Percentiles rank a stretch among this genome's conserved stretches.
Conservation (phyloP, 2,113 vertebrate genomes). For the Tachysurus vachellii region DNA sequence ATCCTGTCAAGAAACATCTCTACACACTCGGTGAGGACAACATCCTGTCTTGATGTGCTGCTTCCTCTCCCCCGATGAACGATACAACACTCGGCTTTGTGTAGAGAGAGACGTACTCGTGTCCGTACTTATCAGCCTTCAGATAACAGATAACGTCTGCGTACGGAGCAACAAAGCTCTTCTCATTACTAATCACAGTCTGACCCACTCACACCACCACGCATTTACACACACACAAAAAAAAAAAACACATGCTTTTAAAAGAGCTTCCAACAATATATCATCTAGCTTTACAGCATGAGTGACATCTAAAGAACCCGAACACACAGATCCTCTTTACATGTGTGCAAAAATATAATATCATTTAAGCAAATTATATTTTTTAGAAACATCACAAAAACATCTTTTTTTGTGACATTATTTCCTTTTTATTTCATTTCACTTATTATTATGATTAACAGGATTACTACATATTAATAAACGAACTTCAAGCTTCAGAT, state of each 20-base stretch:
- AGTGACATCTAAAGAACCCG: neutral
- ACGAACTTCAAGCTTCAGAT: no score
- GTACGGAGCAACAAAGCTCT: neutral
- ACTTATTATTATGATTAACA: no score
- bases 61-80: constrained; percentile 28
- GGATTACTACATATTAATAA: no score
- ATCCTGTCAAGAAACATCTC: constrained; percentile 21
- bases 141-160: neutral
- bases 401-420: neutral
- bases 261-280: neutral
- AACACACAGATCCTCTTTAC: neutral
- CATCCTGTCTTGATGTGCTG: constrained; percentile 35
- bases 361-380: no score
- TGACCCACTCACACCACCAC: neutral
- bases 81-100: constrained; percentile 3
- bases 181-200: neutral
- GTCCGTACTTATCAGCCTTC: neutral
- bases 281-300: neutral
- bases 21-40: constrained; percentile 9
- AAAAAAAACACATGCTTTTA: no score
- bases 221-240: neutral
- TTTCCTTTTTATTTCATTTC: neutral
- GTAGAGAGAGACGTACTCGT: neutral
- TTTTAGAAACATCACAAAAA: neutral
- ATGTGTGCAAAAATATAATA: neutral